These are phyloP conservation scores for Prinia subflava DNA, from an alignment of 2,113 vertebrate species.

Conservation along the genomic window DNA sequence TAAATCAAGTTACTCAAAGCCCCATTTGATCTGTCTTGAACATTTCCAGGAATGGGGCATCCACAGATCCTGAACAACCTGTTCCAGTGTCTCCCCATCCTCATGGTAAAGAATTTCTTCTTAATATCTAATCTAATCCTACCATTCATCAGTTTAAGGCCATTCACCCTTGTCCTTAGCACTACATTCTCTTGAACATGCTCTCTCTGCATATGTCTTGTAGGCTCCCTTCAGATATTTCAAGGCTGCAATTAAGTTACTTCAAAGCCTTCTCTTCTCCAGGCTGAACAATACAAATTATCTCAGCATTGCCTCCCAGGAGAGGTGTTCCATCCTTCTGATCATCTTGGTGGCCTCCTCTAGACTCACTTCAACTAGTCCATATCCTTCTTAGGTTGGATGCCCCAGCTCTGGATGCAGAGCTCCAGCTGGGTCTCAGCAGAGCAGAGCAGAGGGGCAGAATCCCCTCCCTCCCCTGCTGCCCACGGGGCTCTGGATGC, in stretches of 20 bases:
- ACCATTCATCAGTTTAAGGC: background rate
- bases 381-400: no score
- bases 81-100: background rate
- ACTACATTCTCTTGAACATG: background rate
- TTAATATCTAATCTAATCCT: background rate
- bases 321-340: background rate
- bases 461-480: background rate
- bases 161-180: no score
- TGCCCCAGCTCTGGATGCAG: background rate
- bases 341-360: background rate
- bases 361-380: background rate
- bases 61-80: background rate
- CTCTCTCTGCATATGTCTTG: background rate
- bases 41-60: background rate
- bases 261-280: background rate
- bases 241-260: background rate
- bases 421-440: background rate
- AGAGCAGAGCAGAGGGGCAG: background rate
- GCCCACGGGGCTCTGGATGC: rapidly evolving
- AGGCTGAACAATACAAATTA: background rate
- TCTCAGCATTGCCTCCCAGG: background rate
- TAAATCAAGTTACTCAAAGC: background rate
- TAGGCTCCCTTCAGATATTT: background rate
- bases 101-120: background rate
- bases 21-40: background rate